A percentile compares a stretch with the other conserved stretches of the same genome.
Evolutionary conservation across 2,113 vertebrate species (phyloP).

Genomic region (Odontesthes bonariensis): DNA sequence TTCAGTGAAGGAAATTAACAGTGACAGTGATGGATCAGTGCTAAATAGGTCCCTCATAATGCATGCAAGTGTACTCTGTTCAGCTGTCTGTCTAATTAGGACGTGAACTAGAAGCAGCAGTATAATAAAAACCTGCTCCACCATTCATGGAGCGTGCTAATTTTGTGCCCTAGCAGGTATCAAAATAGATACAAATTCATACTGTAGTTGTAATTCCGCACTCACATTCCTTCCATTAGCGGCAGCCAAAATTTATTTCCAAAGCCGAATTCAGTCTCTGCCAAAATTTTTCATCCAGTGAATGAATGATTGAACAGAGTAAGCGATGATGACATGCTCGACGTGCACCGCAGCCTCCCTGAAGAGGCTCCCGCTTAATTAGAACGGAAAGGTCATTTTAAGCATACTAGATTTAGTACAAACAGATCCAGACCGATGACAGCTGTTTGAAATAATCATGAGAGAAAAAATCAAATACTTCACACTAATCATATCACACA

Average conservation of each 20-base stretch:
- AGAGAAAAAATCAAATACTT: no score
- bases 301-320: background rate
- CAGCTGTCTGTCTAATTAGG: background rate
- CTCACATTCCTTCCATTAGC: background rate
- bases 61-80: background rate
- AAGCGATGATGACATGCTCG: background rate
- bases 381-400: background rate
- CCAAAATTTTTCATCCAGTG: background rate
- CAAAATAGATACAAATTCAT: background rate
- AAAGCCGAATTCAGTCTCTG: slow-evolving; percentile 10
- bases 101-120: background rate
- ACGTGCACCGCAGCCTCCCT: background rate
- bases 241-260: no score
- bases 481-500: background rate
- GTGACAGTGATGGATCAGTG: slow-evolving; percentile 6
- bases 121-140: background rate
- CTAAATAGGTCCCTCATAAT: background rate
- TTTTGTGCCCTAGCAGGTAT: slow-evolving; percentile 24
- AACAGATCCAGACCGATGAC: background rate
- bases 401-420: background rate
- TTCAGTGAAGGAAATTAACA: slow-evolving; percentile 19
- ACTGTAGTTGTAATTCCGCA: background rate
- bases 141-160: background rate
- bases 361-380: background rate
- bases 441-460: background rate